These are phyloP conservation scores for Andrena praecox DNA, from an alignment of 2,888 invertebrate species.

Conservation along the genomic window DNA sequence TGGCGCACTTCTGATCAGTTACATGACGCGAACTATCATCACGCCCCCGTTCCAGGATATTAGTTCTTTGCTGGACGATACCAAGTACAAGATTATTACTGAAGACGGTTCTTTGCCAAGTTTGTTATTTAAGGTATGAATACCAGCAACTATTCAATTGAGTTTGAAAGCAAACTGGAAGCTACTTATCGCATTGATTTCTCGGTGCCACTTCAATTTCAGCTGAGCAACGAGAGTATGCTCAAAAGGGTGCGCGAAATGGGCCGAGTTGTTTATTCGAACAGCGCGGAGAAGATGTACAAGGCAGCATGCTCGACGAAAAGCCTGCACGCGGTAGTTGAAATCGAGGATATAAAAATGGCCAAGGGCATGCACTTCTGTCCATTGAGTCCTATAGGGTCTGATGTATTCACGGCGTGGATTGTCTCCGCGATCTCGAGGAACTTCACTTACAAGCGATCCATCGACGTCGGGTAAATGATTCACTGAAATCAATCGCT, in stretches of 20 bases:
- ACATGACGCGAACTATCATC: conserved; percentile 55
- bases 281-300: conserved; percentile 40
- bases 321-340: conserved; percentile 27
- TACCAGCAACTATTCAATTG: neutral
- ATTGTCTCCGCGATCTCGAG: conserved; percentile 63
- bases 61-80: conserved; percentile 49
- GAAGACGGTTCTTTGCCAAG: conserved; percentile 48
- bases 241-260: accelerated
- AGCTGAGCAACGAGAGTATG: neutral
- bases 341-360: conserved; percentile 54
- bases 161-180: neutral
- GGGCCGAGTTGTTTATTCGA: neutral
- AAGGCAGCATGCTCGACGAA: conserved; percentile 44
- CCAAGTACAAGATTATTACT: conserved; percentile 62
- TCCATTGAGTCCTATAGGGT: conserved; percentile 47
- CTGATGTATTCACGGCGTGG: conserved; percentile 27
- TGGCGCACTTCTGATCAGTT: conserved; percentile 66
- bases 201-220: neutral
- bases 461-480: conserved; percentile 71
- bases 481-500: neutral
- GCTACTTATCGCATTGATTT: neutral
- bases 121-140: conserved; percentile 52
- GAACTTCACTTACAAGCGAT: conserved; percentile 64
- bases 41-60: conserved; percentile 67
- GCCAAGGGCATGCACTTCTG: conserved; percentile 43